Conservation (phyloP, 2,113 vertebrate species). For the Psilopsiagon aymara region DNA sequence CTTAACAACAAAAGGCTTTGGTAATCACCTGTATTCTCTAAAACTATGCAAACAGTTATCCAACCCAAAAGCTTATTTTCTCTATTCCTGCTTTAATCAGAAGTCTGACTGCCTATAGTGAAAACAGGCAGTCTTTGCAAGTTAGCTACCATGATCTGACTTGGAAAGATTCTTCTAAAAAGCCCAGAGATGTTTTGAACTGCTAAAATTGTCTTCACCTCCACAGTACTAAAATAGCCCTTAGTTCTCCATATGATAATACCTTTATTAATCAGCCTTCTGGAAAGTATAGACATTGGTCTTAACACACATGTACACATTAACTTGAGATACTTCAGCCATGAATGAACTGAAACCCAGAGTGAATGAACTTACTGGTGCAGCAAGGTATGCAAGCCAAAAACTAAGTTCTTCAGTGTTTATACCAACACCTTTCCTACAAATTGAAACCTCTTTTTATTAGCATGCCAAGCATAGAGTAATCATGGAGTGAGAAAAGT, state of each 20-base stretch:
- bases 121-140: neutral
- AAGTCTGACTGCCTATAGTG: neutral
- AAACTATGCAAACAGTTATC: neutral
- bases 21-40: neutral
- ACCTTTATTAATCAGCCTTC: neutral
- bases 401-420: neutral
- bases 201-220: neutral
- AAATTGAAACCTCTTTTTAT: neutral
- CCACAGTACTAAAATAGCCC: neutral
- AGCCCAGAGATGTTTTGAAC: neutral
- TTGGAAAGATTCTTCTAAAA: neutral
- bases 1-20: neutral
- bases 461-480: neutral
- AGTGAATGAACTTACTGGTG: neutral
- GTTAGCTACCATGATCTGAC: neutral
- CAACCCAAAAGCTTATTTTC: slow-evolving; percentile 2
- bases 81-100: slow-evolving; percentile 39
- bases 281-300: neutral
- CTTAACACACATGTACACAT: neutral
- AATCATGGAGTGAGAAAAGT: neutral
- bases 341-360: neutral
- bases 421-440: neutral
- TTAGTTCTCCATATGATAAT: neutral
- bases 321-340: neutral
- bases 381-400: neutral